These are phyloP conservation scores for Myotis vivesi DNA, from an alignment of 2,797 vertebrate genomes.

Conservation along the genomic window DNA sequence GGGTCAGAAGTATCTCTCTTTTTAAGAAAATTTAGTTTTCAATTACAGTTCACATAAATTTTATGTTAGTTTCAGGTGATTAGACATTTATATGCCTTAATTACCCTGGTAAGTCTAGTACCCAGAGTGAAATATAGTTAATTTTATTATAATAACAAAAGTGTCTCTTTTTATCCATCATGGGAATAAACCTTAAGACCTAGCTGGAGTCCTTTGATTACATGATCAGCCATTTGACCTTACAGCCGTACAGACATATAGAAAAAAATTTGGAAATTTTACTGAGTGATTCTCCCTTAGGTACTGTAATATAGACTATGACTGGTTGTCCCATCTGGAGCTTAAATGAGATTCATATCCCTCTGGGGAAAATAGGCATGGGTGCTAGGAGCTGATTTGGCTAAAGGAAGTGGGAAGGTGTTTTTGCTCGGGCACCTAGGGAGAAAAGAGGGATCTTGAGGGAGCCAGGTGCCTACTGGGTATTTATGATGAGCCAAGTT, in stretches of 20 bases:
- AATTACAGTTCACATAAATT: not conserved
- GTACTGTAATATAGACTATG: not conserved
- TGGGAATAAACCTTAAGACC: slow-evolving; percentile 1
- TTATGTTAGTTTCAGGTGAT: not conserved
- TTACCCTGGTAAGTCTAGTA: not conserved
- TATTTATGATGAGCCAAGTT: not conserved
- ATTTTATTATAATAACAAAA: not conserved
- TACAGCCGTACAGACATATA: not conserved
- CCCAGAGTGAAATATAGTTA: not conserved
- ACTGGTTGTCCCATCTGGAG: not conserved
- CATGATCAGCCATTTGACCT: not conserved
- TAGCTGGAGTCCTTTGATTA: not conserved
- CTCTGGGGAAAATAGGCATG: not conserved
- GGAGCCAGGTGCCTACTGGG: not conserved
- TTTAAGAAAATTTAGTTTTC: not conserved
- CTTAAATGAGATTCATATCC: not conserved
- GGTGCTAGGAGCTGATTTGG: not conserved
- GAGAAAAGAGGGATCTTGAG: not conserved
- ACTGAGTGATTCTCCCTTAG: not conserved
- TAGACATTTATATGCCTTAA: not conserved
- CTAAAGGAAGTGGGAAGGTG: not conserved
- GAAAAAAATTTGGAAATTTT: slow-evolving; percentile 26
- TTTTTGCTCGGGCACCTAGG: not conserved
- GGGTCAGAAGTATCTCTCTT: not conserved
- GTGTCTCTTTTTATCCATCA: not conserved